These are phyloP conservation scores for Sturnus vulgaris DNA, from an alignment of 2,113 vertebrate genomes.

Conservation along the genomic window DNA sequence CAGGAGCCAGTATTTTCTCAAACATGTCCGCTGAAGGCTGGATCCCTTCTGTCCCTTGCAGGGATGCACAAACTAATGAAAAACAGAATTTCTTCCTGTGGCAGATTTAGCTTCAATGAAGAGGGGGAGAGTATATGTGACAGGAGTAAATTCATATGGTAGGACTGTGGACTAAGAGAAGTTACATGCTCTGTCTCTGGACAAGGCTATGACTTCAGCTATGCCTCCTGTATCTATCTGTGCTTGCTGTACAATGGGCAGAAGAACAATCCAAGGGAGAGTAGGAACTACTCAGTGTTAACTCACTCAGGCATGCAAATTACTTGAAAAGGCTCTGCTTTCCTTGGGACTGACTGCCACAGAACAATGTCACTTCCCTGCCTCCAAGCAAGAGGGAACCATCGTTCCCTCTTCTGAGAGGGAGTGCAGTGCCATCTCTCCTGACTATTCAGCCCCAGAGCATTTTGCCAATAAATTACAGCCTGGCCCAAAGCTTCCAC, in stretches of 20 bases:
- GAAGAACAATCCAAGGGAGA: not conserved
- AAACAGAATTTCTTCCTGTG: not conserved
- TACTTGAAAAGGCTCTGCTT: not conserved
- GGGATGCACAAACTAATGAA: not conserved
- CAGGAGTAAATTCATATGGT: not conserved
- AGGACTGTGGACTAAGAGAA: not conserved
- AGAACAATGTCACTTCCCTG: not conserved
- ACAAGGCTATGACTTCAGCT: not conserved
- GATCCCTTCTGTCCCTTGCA: not conserved
- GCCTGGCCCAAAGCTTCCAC: not conserved
- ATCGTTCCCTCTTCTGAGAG: not conserved
- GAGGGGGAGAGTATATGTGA: not conserved
- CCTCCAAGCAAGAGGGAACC: not conserved
- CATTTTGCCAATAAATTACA: not conserved
- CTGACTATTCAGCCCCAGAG: not conserved
- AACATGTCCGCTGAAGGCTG: not conserved
- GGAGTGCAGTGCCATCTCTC: not conserved
- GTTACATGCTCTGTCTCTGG: not conserved
- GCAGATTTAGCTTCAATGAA: not conserved
- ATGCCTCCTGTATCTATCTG: not conserved
- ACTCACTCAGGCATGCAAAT: not conserved
- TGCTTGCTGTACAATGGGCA: not conserved
- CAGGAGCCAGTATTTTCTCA: not conserved
- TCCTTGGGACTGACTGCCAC: not conserved
- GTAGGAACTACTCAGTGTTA: not conserved